phyloP scores from a whole-genome alignment of 2,888 invertebrate species.

The Lepidochitona cinerea region DNA sequence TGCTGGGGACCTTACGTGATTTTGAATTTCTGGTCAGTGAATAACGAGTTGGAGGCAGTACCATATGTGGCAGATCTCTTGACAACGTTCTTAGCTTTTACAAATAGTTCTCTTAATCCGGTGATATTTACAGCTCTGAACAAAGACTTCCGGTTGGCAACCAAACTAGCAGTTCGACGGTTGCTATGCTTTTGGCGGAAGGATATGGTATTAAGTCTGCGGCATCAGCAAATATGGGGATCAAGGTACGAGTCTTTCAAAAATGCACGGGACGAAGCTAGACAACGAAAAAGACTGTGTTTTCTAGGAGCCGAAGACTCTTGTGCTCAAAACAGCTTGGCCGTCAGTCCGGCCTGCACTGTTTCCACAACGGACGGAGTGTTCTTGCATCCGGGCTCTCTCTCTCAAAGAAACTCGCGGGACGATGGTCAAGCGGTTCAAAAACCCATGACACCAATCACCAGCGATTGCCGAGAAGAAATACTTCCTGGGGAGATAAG shows the following conservation, averaged over 20 bases:
- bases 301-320: not conserved
- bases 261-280: not conserved
- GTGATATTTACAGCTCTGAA: slow-evolving; percentile 50
- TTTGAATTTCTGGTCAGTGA: slow-evolving; percentile 35
- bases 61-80: slow-evolving; percentile 51
- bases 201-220: not conserved
- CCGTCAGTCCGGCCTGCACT: not conserved
- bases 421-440: not conserved
- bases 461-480: not conserved
- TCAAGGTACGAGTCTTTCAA: not conserved
- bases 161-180: not conserved
- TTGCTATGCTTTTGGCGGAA: not conserved
- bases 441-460: not conserved
- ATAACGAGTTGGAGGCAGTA: slow-evolving; percentile 31
- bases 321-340: not conserved
- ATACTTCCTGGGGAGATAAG: not conserved
- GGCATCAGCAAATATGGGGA: not conserved
- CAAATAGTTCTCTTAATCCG: slow-evolving; percentile 54
- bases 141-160: slow-evolving; percentile 39
- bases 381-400: not conserved
- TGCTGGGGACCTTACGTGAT: slow-evolving; percentile 46
- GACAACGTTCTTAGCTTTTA: slow-evolving; percentile 49
- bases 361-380: not conserved
- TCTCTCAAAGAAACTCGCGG: not conserved
- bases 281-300: not conserved